phyloP scores from a whole-genome alignment of 2,888 invertebrate genomes.

The Pterostichus niger region DNA sequence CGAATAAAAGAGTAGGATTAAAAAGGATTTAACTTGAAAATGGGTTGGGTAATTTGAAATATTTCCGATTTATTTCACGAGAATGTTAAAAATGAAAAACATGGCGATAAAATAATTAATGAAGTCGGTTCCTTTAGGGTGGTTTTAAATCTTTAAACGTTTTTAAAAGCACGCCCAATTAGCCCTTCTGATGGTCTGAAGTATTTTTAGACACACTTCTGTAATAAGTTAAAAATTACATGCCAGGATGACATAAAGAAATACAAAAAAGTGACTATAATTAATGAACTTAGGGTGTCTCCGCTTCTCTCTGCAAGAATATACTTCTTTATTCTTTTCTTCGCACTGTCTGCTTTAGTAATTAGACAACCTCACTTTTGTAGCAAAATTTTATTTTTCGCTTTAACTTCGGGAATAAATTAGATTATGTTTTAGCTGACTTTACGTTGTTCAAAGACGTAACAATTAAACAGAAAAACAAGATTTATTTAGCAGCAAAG shows the following conservation, averaged over 20 bases:
- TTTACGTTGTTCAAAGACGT: not conserved
- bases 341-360: conserved; percentile 26
- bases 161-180: conserved; percentile 55
- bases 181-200: conserved; percentile 34
- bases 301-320: conserved; percentile 1
- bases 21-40: not conserved
- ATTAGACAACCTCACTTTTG: conserved; percentile 18
- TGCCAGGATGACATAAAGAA: conserved; percentile 50
- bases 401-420: conserved; percentile 21
- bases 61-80: too few species aligned
- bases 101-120: conserved; percentile 24
- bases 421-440: conserved; percentile 9
- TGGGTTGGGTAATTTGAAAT: not conserved
- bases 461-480: not conserved
- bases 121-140: not conserved
- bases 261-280: conserved; percentile 50
- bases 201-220: conserved; percentile 55
- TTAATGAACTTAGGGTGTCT: conserved; percentile 49
- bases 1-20: too few species aligned
- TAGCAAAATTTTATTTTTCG: conserved; percentile 17
- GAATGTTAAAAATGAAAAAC: too few species aligned
- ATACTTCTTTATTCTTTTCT: conserved; percentile 33
- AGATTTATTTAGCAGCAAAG: conserved; percentile 11
- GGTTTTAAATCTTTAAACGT: conserved; percentile 46
- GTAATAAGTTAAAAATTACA: conserved; percentile 59